Evolutionary conservation across 2,113 vertebrate genomes (phyloP).

Genomic region (Paracanthobrama guichenoti): DNA sequence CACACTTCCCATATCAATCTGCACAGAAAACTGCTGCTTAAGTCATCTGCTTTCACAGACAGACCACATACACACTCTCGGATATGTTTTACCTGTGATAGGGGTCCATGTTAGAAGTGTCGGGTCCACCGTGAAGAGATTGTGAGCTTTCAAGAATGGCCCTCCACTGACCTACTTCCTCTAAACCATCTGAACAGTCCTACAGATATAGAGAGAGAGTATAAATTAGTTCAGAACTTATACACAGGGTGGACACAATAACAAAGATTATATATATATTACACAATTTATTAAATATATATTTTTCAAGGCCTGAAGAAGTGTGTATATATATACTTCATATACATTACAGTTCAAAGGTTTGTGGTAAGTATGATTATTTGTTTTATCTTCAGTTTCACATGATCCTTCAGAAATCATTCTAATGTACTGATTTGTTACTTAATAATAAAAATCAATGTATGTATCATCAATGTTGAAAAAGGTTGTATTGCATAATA

Average conservation of each 20-base stretch:
- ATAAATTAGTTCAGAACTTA: neutral
- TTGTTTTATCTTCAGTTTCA: no score
- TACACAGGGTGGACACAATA: neutral
- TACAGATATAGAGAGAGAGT: conserved; percentile 55
- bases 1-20: conserved; percentile 96
- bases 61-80: neutral
- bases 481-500: no score
- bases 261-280: no score
- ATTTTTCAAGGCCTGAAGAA: no score
- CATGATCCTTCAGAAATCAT: no score
- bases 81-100: conserved; percentile 83
- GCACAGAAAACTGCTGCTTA: conserved; percentile 2
- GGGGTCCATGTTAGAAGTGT: conserved; percentile 85
- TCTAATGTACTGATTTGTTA: no score
- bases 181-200: conserved; percentile 86
- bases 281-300: no score
- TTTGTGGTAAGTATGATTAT: no score
- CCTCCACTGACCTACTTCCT: conserved; percentile 92
- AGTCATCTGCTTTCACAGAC: neutral
- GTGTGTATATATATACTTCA: no score
- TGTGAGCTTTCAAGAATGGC: conserved; percentile 88
- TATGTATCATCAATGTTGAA: no score
- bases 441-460: no score
- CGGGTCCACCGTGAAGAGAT: conserved; percentile 82
- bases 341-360: no score